phyloP scores from a whole-genome alignment of 2,797 vertebrate genomes.

The Diplodus sargus region DNA sequence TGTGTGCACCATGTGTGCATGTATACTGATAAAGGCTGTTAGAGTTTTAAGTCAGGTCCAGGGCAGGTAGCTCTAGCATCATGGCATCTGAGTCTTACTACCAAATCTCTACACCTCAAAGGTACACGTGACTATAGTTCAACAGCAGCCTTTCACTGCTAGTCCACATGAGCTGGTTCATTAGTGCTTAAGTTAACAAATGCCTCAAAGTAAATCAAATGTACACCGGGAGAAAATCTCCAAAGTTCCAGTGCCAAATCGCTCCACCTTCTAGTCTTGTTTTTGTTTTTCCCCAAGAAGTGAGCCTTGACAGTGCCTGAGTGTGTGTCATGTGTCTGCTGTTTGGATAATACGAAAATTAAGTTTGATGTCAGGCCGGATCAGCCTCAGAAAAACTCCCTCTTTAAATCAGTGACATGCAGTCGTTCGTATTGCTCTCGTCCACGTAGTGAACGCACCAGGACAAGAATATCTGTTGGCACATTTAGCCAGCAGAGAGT shows the following conservation, averaged over 20 bases:
- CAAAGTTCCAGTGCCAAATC: not conserved
- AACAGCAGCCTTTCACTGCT: constrained; percentile 14
- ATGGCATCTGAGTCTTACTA: constrained; percentile 23
- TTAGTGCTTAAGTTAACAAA: not conserved
- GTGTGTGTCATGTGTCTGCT: constrained; percentile 50
- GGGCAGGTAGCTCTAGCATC: constrained; percentile 13
- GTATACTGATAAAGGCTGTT: constrained; percentile 3
- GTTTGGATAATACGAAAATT: constrained; percentile 59
- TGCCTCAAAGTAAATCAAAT: not conserved
- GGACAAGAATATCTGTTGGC: constrained; percentile 7
- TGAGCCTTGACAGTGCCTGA: constrained; percentile 1
- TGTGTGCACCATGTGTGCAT: not conserved
- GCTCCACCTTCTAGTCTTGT: not conserved
- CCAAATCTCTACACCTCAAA: constrained; percentile 23
- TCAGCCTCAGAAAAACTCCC: constrained; percentile 35
- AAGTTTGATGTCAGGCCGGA: constrained; percentile 51
- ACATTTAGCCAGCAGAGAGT: not conserved
- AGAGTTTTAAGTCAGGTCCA: constrained; percentile 24
- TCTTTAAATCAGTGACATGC: constrained; percentile 47
- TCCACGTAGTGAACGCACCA: constrained; percentile 29
- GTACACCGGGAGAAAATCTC: not conserved
- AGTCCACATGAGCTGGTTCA: not conserved
- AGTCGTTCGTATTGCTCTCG: constrained; percentile 38
- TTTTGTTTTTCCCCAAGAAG: not conserved
- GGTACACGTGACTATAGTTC: constrained; percentile 1